A percentile compares a stretch with the other conserved stretches of the same genome.
Conservation (phyloP, 2,888 invertebrate species). For the Phasia obesa region DNA sequence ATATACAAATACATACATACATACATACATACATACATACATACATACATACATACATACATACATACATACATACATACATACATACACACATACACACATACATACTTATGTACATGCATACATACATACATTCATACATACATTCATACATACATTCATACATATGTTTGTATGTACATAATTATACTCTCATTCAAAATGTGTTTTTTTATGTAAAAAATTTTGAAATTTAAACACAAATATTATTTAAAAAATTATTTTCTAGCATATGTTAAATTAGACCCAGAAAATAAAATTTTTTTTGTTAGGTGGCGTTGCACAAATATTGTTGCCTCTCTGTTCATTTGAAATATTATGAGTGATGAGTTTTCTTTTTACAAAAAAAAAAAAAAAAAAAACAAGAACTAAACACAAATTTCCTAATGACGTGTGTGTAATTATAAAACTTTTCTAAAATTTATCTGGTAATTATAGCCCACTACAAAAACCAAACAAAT, state of each 20-base stretch:
- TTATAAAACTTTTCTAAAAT: conserved; percentile 31
- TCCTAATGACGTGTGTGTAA: conserved; percentile 23
- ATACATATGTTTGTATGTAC: no score
- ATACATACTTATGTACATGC: no score
- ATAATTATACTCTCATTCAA: conserved; percentile 21
- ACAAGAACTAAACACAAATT: conserved; percentile 10
- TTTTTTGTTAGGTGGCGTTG: conserved; percentile 41
- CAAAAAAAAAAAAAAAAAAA: conserved; percentile 9
- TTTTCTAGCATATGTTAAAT: conserved; percentile 65
- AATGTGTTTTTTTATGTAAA: neutral
- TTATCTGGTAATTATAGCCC: neutral
- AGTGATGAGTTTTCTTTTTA: conserved; percentile 29
- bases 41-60: no score
- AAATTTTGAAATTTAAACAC: conserved; percentile 22
- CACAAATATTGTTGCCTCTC: conserved; percentile 47
- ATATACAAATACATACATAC: no score
- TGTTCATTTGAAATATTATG: conserved; percentile 23
- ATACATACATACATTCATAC: no score
- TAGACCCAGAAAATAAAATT: conserved; percentile 67
- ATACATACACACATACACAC: no score
- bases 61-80: no score
- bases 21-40: no score
- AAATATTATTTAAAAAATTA: conserved; percentile 6
- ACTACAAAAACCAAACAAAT: neutral
- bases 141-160: no score